Conservation (phyloP, 2,113 vertebrate species). For the Apteryx mantelli region DNA sequence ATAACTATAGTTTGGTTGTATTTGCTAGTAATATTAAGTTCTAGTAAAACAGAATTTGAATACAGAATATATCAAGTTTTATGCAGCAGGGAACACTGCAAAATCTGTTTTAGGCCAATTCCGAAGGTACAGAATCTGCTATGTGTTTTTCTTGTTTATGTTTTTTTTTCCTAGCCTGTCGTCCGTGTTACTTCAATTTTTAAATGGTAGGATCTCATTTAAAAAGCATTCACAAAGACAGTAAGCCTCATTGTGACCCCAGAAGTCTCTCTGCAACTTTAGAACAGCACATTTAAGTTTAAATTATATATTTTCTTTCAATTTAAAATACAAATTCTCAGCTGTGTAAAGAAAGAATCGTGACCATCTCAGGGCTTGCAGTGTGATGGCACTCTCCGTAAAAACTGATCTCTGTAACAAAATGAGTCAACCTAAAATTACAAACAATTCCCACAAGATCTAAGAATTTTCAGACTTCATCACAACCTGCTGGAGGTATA, state of each 20-base stretch:
- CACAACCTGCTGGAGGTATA: neutral
- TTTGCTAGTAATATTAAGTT: neutral
- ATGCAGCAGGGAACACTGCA: neutral
- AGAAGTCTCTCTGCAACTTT: neutral
- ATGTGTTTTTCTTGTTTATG: fast-evolving
- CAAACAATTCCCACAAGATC: neutral
- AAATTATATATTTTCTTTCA: neutral
- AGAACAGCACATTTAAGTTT: neutral
- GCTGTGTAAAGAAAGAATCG: neutral
- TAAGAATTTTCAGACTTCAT: neutral
- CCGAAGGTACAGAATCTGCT: neutral
- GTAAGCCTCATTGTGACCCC: neutral
- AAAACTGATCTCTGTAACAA: neutral
- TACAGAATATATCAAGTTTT: fast-evolving
- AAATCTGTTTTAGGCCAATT: fast-evolving
- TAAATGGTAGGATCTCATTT: neutral
- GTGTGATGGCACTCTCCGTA: neutral
- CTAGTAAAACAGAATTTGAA: neutral
- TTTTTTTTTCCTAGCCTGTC: fast-evolving
- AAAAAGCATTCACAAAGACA: neutral
- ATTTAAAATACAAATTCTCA: neutral
- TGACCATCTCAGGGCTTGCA: fast-evolving
- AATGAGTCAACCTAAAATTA: neutral
- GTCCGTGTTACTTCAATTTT: fast-evolving
- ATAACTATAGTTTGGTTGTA: fast-evolving